Conservation (phyloP, 2,888 invertebrate genomes). For the Dione vanillae region DNA sequence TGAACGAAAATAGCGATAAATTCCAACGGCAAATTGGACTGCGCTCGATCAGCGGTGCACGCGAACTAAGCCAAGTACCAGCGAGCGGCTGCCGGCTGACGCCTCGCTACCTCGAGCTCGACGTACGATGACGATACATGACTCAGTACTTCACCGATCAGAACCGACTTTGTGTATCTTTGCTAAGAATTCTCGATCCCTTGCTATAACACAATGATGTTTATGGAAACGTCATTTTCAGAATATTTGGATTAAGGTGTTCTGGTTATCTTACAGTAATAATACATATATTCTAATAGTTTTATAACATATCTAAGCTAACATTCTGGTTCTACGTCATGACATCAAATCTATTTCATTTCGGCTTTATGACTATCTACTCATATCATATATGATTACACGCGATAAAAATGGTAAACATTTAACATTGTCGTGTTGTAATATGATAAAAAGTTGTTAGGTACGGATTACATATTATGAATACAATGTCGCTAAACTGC, state of each 20-base stretch:
- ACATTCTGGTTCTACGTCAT: neutral
- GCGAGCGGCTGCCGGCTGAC: neutral
- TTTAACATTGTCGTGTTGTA: slow-evolving; percentile 16
- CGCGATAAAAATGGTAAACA: slow-evolving; percentile 7
- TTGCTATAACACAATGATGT: neutral
- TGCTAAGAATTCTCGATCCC: slow-evolving; percentile 41
- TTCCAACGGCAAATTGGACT: slow-evolving; percentile 62
- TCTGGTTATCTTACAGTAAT: neutral
- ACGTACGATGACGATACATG: slow-evolving; percentile 57
- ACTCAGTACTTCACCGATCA: slow-evolving; percentile 63
- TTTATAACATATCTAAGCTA: neutral
- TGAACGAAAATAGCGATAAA: slow-evolving; percentile 65
- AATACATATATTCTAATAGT: neutral
- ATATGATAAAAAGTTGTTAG: slow-evolving; percentile 15
- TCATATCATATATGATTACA: neutral
- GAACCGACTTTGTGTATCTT: slow-evolving; percentile 57
- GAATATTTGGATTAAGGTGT: neutral
- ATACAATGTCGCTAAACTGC: slow-evolving; percentile 3
- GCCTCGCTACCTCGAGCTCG: slow-evolving; percentile 22
- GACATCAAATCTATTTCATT: neutral
- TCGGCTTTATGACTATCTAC: neutral
- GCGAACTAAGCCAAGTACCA: slow-evolving; percentile 63
- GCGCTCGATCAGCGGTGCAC: slow-evolving; percentile 70
- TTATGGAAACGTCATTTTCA: neutral
- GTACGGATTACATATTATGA: slow-evolving; percentile 8